Conservation (phyloP, 2,113 vertebrate genomes). For the Nothoprocta perdicaria region DNA sequence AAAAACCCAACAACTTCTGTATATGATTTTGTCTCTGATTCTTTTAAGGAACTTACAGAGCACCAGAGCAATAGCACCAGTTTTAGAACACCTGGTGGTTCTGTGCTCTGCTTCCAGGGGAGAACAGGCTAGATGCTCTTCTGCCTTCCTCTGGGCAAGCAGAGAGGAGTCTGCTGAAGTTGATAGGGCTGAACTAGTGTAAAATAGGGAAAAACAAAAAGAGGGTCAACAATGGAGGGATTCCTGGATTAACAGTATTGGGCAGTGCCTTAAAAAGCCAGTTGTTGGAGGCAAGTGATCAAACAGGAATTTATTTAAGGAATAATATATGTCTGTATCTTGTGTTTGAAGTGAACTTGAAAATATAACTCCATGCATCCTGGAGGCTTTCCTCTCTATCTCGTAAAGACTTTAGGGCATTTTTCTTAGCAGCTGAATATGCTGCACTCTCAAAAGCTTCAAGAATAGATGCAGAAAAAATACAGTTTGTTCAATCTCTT, state of each 20-base stretch:
- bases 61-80: constrained; percentile 3
- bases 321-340: not conserved
- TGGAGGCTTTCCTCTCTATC: not conserved
- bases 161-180: not conserved
- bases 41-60: not conserved
- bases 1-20: not conserved
- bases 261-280: not conserved
- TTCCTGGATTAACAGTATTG: not conserved
- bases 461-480: not conserved
- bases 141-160: not conserved
- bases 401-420: not conserved
- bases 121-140: constrained; percentile 14
- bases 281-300: not conserved
- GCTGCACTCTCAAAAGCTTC: not conserved
- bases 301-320: not conserved
- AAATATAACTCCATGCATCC: not conserved
- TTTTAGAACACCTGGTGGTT: not conserved
- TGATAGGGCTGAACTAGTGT: not conserved
- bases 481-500: not conserved
- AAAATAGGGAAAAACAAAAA: not conserved
- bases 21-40: constrained; percentile 1
- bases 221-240: not conserved
- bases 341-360: not conserved
- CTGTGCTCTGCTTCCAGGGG: not conserved
- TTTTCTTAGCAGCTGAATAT: constrained; percentile 25